Evolutionary conservation across 2,888 invertebrate genomes (phyloP).

Genomic region (Drosophila rellima): DNA sequence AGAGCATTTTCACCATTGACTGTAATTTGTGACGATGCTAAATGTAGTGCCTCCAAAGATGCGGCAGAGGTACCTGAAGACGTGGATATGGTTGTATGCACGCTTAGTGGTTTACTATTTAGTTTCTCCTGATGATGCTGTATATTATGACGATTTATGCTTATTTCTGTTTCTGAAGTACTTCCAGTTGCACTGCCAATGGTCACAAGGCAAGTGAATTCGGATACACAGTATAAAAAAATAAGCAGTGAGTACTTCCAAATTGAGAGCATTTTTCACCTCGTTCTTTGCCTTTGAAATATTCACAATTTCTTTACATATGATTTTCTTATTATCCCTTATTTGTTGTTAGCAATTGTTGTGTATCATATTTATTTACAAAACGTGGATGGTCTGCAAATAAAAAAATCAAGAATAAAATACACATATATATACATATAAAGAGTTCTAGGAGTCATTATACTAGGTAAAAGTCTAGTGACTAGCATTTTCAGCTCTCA

Average conservation of each 20-base stretch:
- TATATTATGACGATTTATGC: conserved; percentile 22
- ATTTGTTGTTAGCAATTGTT: neutral
- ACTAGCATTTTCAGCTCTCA: too few species aligned
- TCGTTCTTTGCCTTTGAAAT: neutral
- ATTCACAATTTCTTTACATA: neutral
- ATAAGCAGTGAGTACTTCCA: conserved; percentile 48
- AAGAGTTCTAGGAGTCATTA: neutral
- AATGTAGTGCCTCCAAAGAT: conserved; percentile 15
- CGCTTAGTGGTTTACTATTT: conserved; percentile 19
- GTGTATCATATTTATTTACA: neutral
- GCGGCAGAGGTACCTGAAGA: conserved; percentile 8
- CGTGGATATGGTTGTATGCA: conserved; percentile 19
- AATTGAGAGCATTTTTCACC: conserved; percentile 15
- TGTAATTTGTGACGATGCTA: neutral
- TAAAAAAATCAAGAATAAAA: neutral
- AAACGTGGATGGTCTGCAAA: neutral
- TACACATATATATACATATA: neutral
- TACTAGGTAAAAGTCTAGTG: too few species aligned
- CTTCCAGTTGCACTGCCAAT: neutral
- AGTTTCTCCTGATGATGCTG: conserved; percentile 23
- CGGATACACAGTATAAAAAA: conserved; percentile 30
- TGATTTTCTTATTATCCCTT: neutral
- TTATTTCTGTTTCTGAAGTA: conserved; percentile 13
- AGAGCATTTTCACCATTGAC: conserved; percentile 30
- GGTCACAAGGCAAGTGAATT: conserved; percentile 11